phyloP scores from a whole-genome alignment of 2,888 invertebrate species.

The Calameuta pallipes region DNA sequence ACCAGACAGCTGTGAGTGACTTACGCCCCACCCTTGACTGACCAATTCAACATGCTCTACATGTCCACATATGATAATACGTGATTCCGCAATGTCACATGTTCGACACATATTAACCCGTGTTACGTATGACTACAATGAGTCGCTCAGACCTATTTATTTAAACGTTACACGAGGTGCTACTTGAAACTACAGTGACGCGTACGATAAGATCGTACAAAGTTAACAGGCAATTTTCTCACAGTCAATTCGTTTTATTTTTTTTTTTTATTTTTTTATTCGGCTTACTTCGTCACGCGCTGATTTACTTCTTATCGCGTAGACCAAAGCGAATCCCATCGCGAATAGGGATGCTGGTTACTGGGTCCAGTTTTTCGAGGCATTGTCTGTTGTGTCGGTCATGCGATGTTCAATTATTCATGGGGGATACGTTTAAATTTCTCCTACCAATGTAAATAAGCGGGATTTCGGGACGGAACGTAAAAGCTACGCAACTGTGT shows the following conservation, averaged over 20 bases:
- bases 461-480: conserved; percentile 23
- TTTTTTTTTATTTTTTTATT: neutral
- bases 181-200: neutral
- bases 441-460: conserved; percentile 24
- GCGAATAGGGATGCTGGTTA: neutral
- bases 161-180: neutral
- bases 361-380: neutral
- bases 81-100: conserved; percentile 25
- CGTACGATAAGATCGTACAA: neutral
- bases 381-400: neutral
- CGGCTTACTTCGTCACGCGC: neutral
- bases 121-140: conserved; percentile 29
- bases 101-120: conserved; percentile 43
- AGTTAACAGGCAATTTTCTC: neutral
- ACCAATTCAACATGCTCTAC: neutral
- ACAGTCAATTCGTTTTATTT: neutral
- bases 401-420: conserved; percentile 29
- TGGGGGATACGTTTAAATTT: conserved; percentile 20
- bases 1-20: conserved; percentile 57
- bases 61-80: conserved; percentile 17
- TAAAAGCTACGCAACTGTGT: conserved; percentile 28
- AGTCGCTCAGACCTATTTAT: neutral
- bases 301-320: neutral
- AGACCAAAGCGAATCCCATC: neutral
- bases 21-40: conserved; percentile 20